Evolutionary conservation across 2,888 invertebrate species (phyloP).

Genomic region (Nudaria mundana): DNA sequence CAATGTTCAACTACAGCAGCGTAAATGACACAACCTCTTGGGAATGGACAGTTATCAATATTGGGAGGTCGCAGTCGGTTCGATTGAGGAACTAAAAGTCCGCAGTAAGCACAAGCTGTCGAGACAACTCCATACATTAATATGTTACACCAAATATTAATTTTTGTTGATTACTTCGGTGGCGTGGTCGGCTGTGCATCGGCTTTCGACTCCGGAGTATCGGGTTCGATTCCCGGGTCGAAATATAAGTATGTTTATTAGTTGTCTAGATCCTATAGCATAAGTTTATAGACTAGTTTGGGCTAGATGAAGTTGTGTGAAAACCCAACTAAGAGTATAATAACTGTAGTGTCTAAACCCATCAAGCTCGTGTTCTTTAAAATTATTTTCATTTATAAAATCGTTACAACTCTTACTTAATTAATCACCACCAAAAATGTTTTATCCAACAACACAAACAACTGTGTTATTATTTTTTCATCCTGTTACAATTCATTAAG

Average conservation of each 20-base stretch:
- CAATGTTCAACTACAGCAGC: slow-evolving; percentile 24
- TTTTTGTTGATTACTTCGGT: neutral
- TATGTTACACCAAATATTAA: slow-evolving; percentile 24
- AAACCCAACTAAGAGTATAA: too few species aligned
- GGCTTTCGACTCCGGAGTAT: too few species aligned
- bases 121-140: slow-evolving; percentile 25
- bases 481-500: slow-evolving; percentile 14
- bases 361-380: slow-evolving; percentile 2
- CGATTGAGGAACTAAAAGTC: slow-evolving; percentile 35
- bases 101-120: slow-evolving; percentile 18
- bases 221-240: too few species aligned
- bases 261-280: too few species aligned
- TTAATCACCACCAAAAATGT: slow-evolving; percentile 20
- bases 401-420: slow-evolving; percentile 8
- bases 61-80: slow-evolving; percentile 33
- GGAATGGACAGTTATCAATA: slow-evolving; percentile 37
- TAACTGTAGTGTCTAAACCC: too few species aligned
- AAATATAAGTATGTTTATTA: too few species aligned
- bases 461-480: slow-evolving; percentile 18
- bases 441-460: slow-evolving; percentile 19
- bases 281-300: too few species aligned
- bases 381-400: too few species aligned
- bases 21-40: slow-evolving; percentile 29
- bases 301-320: too few species aligned
- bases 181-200: too few species aligned